Percentiles rank a stretch among this genome's conserved stretches.
These are phyloP conservation scores for Theodoxus fluviatilis DNA, from an alignment of 2,888 invertebrate species.

Conservation along the genomic window DNA sequence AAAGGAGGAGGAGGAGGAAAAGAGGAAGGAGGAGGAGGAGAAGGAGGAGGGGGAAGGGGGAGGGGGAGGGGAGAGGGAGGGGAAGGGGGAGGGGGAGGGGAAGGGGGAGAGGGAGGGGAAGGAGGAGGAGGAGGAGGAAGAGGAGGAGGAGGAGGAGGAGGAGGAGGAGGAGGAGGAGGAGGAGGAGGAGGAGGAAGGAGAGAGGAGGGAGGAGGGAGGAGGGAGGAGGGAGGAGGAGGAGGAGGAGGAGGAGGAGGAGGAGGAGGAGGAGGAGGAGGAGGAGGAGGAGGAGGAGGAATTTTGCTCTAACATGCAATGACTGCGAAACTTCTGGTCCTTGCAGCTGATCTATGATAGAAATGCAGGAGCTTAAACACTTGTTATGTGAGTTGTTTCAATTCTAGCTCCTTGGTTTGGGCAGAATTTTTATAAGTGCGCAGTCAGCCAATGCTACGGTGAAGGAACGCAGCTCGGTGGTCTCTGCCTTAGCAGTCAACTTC, in stretches of 20 bases:
- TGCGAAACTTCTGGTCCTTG: no score
- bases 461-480: no score
- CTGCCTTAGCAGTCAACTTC: no score
- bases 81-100: neutral
- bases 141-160: slow-evolving; percentile 3
- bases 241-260: neutral
- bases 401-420: no score
- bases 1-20: no score
- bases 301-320: slow-evolving; percentile 1
- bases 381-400: no score
- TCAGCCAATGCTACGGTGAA: no score
- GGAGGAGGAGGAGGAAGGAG: neutral
- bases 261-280: neutral
- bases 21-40: no score
- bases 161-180: neutral
- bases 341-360: no score
- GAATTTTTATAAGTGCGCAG: no score
- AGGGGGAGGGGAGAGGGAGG: neutral
- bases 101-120: neutral
- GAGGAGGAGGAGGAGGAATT: neutral
- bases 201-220: neutral
- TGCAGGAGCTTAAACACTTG: no score
- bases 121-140: neutral
- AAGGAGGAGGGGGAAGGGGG: neutral
- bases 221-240: neutral